Conservation (phyloP, 1,140 invertebrate species). For the Notospermus geniculatus region DNA sequence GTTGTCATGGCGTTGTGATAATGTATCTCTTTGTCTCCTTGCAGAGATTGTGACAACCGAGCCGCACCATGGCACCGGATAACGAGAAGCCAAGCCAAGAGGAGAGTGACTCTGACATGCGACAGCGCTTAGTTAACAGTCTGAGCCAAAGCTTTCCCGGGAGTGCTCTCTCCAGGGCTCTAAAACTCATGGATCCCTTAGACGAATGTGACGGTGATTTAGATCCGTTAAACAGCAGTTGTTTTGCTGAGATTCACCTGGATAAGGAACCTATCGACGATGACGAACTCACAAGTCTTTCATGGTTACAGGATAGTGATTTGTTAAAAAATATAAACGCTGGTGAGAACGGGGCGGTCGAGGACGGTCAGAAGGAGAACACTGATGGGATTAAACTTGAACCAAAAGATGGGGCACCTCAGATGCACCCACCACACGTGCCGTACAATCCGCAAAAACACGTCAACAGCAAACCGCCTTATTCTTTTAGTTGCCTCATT, state of each 20-base stretch:
- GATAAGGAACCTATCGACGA: conserved; percentile 59
- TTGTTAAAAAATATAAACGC: conserved; percentile 66
- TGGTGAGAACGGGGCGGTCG: conserved; percentile 33
- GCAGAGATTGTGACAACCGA: conserved; percentile 16
- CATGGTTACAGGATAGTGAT: conserved; percentile 89
- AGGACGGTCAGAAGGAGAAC: conserved; percentile 44
- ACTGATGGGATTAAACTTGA: conserved; percentile 23
- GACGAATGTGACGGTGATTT: conserved; percentile 37
- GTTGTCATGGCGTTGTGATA: not conserved
- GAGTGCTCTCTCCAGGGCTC: conserved; percentile 47
- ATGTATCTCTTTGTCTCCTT: conserved; percentile 15
- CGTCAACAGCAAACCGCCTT: conserved; percentile 85
- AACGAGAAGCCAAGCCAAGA: conserved; percentile 21
- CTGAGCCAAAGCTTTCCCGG: conserved; percentile 52
- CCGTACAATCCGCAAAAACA: conserved; percentile 66
- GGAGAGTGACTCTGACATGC: conserved; percentile 51
- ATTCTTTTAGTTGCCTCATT: conserved; percentile 92
- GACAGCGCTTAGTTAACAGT: conserved; percentile 48
- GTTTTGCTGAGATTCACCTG: conserved; percentile 50
- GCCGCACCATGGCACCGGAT: conserved; percentile 23
- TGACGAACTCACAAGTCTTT: conserved; percentile 83
- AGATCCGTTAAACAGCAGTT: conserved; percentile 48
- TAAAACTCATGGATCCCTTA: conserved; percentile 40
- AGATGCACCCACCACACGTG: conserved; percentile 46
- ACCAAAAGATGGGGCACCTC: conserved; percentile 29